Conservation (phyloP, 2,888 invertebrate species). For the Syritta pipiens region DNA sequence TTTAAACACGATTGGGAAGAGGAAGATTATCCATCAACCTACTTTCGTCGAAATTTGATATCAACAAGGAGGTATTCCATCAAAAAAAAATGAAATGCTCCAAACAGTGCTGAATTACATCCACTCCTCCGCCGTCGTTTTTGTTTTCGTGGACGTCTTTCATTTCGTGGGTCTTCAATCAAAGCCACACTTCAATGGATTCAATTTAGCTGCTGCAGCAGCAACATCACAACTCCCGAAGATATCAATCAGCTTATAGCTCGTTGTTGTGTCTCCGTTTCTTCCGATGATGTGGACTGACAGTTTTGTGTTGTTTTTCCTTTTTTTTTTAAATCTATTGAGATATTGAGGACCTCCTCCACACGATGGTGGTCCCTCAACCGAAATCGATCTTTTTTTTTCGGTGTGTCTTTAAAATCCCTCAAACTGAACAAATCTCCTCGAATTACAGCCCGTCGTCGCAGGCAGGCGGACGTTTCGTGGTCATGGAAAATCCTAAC, state of each 20-base stretch:
- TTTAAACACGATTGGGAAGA: too few relatives aligned
- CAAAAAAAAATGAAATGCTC: slow-evolving; percentile 14
- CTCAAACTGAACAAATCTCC: slow-evolving; percentile 19
- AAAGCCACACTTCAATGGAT: slow-evolving; percentile 46
- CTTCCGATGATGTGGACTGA: slow-evolving; percentile 55
- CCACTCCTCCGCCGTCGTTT: background rate
- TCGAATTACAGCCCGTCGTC: slow-evolving; percentile 53
- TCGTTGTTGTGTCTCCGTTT: background rate
- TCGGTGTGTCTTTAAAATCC: slow-evolving; percentile 18
- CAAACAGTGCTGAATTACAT: slow-evolving; percentile 44
- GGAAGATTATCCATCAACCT: slow-evolving; percentile 3
- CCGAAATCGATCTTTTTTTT: slow-evolving; percentile 44
- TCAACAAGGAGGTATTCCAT: slow-evolving; percentile 8
- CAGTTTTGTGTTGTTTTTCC: too few relatives aligned
- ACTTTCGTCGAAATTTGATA: slow-evolving; percentile 31
- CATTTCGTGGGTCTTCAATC: slow-evolving; percentile 14
- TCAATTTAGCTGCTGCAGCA: slow-evolving; percentile 30
- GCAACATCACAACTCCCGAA: slow-evolving; percentile 38
- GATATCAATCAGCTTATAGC: slow-evolving; percentile 56
- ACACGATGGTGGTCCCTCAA: slow-evolving; percentile 49
- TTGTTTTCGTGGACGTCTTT: background rate
- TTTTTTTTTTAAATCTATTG: too few relatives aligned
- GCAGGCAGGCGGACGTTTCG: too few relatives aligned
- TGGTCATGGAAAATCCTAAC: slow-evolving; percentile 18
- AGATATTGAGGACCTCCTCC: slow-evolving; percentile 18